Evolutionary conservation across 2,113 vertebrate genomes (phyloP).

Genomic region (Loxodonta africana): DNA sequence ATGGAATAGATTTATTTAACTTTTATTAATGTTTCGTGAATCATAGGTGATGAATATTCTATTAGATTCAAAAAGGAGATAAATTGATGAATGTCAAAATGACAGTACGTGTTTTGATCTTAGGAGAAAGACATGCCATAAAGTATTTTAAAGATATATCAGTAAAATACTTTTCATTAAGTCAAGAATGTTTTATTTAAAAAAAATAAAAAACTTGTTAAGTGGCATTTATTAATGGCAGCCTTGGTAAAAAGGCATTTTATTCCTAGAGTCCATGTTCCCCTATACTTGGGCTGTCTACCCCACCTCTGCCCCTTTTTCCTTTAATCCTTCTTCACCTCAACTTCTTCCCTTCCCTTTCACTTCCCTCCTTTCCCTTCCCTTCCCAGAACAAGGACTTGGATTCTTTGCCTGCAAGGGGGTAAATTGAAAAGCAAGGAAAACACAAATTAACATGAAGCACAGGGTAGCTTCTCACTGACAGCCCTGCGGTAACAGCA

Average conservation of each 20-base stretch:
- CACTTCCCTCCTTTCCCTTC: not conserved
- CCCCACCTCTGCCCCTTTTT: not conserved
- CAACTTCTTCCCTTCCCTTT: not conserved
- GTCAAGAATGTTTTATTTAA: conserved; percentile 14
- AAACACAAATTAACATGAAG: not conserved
- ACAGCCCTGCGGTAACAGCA: not conserved
- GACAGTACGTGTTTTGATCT: conserved; percentile 29
- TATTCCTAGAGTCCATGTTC: not conserved
- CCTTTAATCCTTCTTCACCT: not conserved
- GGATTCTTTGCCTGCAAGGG: not conserved
- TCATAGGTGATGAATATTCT: conserved; percentile 28
- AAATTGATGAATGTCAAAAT: conserved; percentile 29
- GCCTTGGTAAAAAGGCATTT: not conserved
- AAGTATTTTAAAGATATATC: conserved; percentile 55
- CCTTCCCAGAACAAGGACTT: not conserved
- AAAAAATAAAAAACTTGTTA: not conserved
- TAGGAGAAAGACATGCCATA: not conserved
- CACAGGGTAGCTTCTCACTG: not conserved
- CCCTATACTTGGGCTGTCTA: not conserved
- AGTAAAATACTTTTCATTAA: conserved; percentile 59
- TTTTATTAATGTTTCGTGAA: not conserved
- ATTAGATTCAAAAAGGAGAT: conserved; percentile 38
- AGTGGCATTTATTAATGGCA: not conserved
- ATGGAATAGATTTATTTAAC: not conserved
- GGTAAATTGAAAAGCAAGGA: not conserved